These are phyloP conservation scores for Halyomorpha halys DNA, from an alignment of 1,140 invertebrate genomes.

Conservation along the genomic window DNA sequence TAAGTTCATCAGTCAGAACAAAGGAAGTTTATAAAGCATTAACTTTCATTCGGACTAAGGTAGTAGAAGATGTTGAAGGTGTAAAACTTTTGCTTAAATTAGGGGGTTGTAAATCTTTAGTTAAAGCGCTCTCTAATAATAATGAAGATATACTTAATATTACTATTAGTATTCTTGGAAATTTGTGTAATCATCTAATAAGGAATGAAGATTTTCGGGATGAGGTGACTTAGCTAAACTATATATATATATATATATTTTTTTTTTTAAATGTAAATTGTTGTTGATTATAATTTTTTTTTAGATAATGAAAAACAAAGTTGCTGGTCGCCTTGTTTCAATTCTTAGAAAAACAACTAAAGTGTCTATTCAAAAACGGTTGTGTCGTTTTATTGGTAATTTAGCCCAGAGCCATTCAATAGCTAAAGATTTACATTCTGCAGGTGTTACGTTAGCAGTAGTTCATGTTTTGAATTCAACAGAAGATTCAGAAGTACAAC, in stretches of 20 bases:
- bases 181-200: constrained; percentile 29
- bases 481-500: constrained; percentile 23
- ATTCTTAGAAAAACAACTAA: constrained; percentile 29
- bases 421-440: constrained; percentile 26
- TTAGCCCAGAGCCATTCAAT: constrained; percentile 27
- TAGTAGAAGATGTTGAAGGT: constrained; percentile 27
- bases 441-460: constrained; percentile 24
- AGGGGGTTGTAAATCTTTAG: neutral
- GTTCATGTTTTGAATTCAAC: constrained; percentile 25
- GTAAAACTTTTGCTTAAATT: constrained; percentile 16
- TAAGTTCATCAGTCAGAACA: neutral
- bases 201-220: constrained; percentile 26
- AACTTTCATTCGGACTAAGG: constrained; percentile 27
- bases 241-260: neutral
- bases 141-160: constrained; percentile 31
- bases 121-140: constrained; percentile 25
- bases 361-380: constrained; percentile 28
- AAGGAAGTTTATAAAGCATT: constrained; percentile 22
- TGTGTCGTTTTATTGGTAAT: constrained; percentile 31
- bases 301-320: constrained; percentile 26
- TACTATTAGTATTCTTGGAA: constrained; percentile 31
- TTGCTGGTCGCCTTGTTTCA: constrained; percentile 24
- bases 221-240: constrained; percentile 27
- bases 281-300: constrained; percentile 5
- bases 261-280: neutral